A percentile compares a stretch with the other conserved stretches of the same genome.
phyloP scores from a whole-genome alignment of 2,888 invertebrate genomes.

The Helleia helle region DNA sequence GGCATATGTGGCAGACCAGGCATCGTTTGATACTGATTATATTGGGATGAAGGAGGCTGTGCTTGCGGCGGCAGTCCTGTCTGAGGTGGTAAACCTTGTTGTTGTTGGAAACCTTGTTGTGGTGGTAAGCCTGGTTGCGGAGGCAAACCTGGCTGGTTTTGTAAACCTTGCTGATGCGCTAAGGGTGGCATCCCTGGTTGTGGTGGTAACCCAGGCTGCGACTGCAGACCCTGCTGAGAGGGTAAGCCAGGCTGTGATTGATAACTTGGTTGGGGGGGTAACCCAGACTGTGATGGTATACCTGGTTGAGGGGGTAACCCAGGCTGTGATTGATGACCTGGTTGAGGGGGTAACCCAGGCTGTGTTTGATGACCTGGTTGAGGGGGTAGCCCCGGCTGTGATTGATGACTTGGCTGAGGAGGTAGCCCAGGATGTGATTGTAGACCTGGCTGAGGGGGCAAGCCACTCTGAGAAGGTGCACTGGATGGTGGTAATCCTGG shows the following conservation, averaged over 20 bases:
- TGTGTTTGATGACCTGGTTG: too few relatives aligned
- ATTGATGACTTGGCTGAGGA: too few relatives aligned
- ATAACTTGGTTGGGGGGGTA: conserved; percentile 25
- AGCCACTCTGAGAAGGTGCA: conserved; percentile 18
- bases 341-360: conserved; percentile 23
- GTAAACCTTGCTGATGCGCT: conserved; percentile 21
- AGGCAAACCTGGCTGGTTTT: conserved; percentile 29
- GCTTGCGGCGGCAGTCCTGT: conserved; percentile 35
- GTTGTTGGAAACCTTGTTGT: conserved; percentile 28
- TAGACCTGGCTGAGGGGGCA: too few relatives aligned
- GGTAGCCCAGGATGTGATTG: too few relatives aligned
- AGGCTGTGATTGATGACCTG: conserved; percentile 32
- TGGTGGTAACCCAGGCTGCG: conserved; percentile 23
- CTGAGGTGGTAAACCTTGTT: conserved; percentile 22
- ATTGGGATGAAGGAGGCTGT: conserved; percentile 21
- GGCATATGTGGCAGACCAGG: conserved; percentile 28
- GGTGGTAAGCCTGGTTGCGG: conserved; percentile 31
- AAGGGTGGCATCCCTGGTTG: conserved; percentile 26
- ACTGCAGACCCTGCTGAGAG: conserved; percentile 27
- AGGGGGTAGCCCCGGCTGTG: too few relatives aligned
- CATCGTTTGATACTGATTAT: conserved; percentile 23
- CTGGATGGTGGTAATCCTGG: conserved; percentile 13
- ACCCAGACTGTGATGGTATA: conserved; percentile 22
- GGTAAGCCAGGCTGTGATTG: conserved; percentile 23
- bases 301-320: conserved; percentile 31